phyloP scores from a whole-genome alignment of 2,888 invertebrate species.

The Yponomeuta plumbellus region DNA sequence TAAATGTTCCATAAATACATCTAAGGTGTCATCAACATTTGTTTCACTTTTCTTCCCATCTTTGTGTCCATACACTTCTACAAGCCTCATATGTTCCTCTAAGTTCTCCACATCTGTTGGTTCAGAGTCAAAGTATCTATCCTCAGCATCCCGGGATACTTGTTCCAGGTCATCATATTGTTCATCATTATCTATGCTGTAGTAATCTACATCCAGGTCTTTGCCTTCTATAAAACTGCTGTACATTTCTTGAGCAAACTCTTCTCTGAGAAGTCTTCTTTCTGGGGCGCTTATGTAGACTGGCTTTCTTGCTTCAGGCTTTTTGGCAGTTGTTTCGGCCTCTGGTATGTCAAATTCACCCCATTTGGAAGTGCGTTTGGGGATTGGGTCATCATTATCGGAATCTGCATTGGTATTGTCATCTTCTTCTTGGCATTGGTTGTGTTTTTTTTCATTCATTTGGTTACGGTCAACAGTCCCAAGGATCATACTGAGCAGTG shows the following conservation, averaged over 20 bases:
- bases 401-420: constrained; percentile 40
- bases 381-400: constrained; percentile 28
- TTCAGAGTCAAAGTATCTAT: constrained; percentile 93
- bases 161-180: constrained; percentile 86
- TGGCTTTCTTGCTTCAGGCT: constrained; percentile 47
- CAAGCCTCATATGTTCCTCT: constrained; percentile 58
- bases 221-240: constrained; percentile 88
- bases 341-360: constrained; percentile 75
- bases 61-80: constrained; percentile 50
- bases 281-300: constrained; percentile 74
- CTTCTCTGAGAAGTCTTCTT: constrained; percentile 81
- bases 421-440: constrained; percentile 78
- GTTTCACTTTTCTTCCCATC: constrained; percentile 23
- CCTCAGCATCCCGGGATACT: constrained; percentile 86
- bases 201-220: constrained; percentile 90
- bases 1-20: constrained; percentile 82
- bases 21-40: constrained; percentile 79
- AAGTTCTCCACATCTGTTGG: constrained; percentile 76
- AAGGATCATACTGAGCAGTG: constrained; percentile 86
- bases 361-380: constrained; percentile 52
- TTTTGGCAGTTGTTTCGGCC: constrained; percentile 38
- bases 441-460: constrained; percentile 77
- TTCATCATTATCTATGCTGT: constrained; percentile 86
- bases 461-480: constrained; percentile 87
- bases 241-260: constrained; percentile 91